These are phyloP conservation scores for Volucella zonaria DNA, from an alignment of 2,888 invertebrate species.

Conservation along the genomic window DNA sequence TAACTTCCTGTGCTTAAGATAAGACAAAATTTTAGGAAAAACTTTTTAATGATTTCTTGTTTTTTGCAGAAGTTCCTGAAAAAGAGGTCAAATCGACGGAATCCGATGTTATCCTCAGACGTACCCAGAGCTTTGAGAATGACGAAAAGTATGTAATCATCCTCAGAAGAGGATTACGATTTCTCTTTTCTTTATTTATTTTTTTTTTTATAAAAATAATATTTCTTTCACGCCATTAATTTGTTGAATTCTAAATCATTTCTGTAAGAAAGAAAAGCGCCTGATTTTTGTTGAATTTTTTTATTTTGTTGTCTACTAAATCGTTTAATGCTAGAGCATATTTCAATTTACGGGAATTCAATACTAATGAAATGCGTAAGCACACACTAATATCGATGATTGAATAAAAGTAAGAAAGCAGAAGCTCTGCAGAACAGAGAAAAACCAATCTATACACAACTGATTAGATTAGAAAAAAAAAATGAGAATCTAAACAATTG, in stretches of 20 bases:
- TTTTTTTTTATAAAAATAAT: slow-evolving; percentile 44
- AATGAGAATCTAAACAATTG: slow-evolving; percentile 3
- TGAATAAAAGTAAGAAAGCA: slow-evolving; percentile 19
- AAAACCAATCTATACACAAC: slow-evolving; percentile 61
- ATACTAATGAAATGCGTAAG: slow-evolving; percentile 21
- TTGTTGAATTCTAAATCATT: slow-evolving; percentile 35
- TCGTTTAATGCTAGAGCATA: slow-evolving; percentile 64
- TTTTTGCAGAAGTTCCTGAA: slow-evolving; percentile 84
- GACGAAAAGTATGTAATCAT: slow-evolving; percentile 90
- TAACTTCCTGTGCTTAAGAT: slow-evolving; percentile 9
- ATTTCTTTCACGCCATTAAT: too few species aligned
- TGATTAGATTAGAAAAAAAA: slow-evolving; percentile 68
- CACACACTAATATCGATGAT: slow-evolving; percentile 32
- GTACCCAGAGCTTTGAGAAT: slow-evolving; percentile 94
- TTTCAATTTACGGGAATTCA: slow-evolving; percentile 47
- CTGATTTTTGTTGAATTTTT: slow-evolving; percentile 51
- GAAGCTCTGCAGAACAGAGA: slow-evolving; percentile 47
- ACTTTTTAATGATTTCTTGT: slow-evolving; percentile 5
- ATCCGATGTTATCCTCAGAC: slow-evolving; percentile 88
- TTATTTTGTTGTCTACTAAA: slow-evolving; percentile 65
- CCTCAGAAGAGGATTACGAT: neutral
- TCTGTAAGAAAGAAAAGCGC: slow-evolving; percentile 42
- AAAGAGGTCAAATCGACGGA: slow-evolving; percentile 83
- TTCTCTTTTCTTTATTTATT: slow-evolving; percentile 58
- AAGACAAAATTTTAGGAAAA: neutral